phyloP scores from a whole-genome alignment of 2,888 invertebrate species.

The Drosophila neotestacea region DNA sequence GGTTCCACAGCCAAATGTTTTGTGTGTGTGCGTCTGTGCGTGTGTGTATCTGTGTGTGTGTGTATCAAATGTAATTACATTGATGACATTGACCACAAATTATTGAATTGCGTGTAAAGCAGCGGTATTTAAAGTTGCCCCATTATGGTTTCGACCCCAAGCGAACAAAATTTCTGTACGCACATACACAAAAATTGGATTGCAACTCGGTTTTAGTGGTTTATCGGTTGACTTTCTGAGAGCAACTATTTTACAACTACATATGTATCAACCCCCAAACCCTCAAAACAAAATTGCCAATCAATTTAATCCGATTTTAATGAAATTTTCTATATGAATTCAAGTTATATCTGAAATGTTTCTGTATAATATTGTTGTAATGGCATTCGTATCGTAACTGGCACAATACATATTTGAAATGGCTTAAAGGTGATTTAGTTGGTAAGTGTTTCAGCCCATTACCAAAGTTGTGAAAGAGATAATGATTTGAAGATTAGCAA shows the following conservation, averaged over 20 bases:
- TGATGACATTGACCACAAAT: constrained; percentile 67
- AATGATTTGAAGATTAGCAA: not conserved
- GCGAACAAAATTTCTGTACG: constrained; percentile 3
- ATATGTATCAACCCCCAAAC: not conserved
- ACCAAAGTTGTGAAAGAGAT: not conserved
- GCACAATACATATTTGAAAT: not conserved
- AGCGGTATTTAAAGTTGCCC: constrained; percentile 45
- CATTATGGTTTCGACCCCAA: constrained; percentile 31
- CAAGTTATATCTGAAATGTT: not conserved
- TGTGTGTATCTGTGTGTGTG: not conserved
- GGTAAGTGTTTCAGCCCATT: not conserved
- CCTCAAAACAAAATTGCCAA: not conserved
- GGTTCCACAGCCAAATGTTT: constrained; percentile 7
- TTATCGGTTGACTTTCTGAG: constrained; percentile 20
- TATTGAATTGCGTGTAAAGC: constrained; percentile 65
- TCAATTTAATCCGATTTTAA: constrained; percentile 16
- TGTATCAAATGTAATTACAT: constrained; percentile 43
- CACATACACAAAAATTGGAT: constrained; percentile 28
- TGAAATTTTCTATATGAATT: constrained; percentile 10
- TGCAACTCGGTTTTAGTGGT: constrained; percentile 19
- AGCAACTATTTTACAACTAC: not conserved
- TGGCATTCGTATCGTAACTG: not conserved
- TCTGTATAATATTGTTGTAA: not conserved
- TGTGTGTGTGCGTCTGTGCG: not conserved
- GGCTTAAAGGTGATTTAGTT: not conserved